Percentiles rank a stretch among this genome's conserved stretches.
Evolutionary conservation across 2,888 invertebrate genomes (phyloP).

Genomic region (Lithophane ornitopus): DNA sequence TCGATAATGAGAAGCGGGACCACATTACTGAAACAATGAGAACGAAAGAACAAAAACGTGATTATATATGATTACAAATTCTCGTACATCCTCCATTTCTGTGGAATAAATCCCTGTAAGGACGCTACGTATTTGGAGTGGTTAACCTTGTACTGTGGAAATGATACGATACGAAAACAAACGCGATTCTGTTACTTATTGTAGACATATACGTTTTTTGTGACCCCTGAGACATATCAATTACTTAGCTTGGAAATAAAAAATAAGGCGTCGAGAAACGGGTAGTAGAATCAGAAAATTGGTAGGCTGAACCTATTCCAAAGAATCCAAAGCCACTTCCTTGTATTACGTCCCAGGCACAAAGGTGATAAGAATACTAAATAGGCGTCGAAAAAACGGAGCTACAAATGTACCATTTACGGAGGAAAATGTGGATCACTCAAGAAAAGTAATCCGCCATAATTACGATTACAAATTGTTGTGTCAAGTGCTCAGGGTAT

Average conservation of each 20-base stretch:
- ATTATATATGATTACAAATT: constrained; percentile 50
- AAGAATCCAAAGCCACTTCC: constrained; percentile 35
- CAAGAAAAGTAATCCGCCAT: constrained; percentile 46
- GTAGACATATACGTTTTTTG: constrained; percentile 60
- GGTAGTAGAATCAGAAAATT: constrained; percentile 34
- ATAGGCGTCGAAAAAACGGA: constrained; percentile 34
- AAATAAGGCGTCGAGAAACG: constrained; percentile 40
- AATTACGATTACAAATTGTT: constrained; percentile 55
- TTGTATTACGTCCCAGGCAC: constrained; percentile 28
- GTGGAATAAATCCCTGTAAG: constrained; percentile 61
- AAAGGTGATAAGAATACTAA: constrained; percentile 56
- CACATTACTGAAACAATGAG: constrained; percentile 22
- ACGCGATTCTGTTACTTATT: constrained; percentile 62
- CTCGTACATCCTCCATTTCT: constrained; percentile 52
- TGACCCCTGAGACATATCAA: constrained; percentile 58
- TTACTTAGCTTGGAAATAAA: constrained; percentile 56
- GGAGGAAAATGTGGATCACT: constrained; percentile 34
- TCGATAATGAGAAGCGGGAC: constrained; percentile 13
- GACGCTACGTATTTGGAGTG: constrained; percentile 55
- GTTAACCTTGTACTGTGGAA: constrained; percentile 62
- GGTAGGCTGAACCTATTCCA: constrained; percentile 24
- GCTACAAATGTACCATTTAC: constrained; percentile 43
- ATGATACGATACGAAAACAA: constrained; percentile 62
- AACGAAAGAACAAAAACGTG: constrained; percentile 26
- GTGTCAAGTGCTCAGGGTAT: constrained; percentile 47